phyloP scores from a whole-genome alignment of 2,797 vertebrate species.

The Catharus ustulatus region DNA sequence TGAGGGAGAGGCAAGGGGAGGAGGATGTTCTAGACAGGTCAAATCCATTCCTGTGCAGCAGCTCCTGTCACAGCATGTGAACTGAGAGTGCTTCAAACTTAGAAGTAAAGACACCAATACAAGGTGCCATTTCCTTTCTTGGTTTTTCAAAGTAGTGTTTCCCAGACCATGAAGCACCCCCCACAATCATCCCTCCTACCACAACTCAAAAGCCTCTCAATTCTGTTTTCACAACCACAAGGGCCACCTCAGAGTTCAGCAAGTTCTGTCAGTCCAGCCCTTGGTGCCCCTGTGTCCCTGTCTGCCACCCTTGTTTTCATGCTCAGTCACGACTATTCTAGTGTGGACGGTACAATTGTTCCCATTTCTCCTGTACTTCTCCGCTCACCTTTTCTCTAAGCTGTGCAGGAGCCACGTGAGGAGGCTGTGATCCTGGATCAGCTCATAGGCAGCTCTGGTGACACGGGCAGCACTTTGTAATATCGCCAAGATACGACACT shows the following conservation, averaged over 20 bases:
- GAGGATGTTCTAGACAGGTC: background rate
- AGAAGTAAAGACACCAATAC: background rate
- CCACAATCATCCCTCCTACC: background rate
- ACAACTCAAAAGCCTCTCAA: background rate
- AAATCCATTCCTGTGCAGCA: background rate
- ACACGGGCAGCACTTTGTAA: conserved; percentile 79
- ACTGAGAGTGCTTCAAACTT: background rate
- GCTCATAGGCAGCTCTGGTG: conserved; percentile 85
- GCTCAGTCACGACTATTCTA: background rate
- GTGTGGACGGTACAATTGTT: background rate
- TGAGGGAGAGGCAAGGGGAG: background rate
- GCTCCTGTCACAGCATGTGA: background rate
- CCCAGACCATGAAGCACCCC: background rate
- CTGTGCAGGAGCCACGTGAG: conserved; percentile 86
- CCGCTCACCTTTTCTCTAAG: conserved; percentile 82
- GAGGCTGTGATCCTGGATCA: conserved; percentile 86
- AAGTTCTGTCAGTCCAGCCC: background rate
- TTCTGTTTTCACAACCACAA: background rate
- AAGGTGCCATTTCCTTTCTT: background rate
- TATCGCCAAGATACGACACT: conserved; percentile 87
- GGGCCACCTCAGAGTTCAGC: background rate
- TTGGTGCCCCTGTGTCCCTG: background rate
- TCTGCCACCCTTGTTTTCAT: background rate
- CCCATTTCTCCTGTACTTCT: background rate
- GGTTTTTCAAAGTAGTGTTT: background rate